Evolutionary conservation across 2,113 vertebrate genomes (phyloP).

Genomic region (Tachuris rubrigastra): DNA sequence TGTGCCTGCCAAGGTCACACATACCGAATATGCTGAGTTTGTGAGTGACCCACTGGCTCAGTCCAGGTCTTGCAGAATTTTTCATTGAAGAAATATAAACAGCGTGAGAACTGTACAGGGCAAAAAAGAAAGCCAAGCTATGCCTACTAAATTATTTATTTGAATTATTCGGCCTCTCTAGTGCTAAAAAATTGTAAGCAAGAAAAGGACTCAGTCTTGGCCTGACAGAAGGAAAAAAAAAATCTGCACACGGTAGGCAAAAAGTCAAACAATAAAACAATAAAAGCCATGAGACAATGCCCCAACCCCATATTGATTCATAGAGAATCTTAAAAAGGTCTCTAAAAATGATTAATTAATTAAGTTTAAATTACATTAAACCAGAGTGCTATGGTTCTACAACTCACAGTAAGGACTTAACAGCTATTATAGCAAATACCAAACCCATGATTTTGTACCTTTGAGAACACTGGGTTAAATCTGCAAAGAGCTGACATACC

Average conservation of each 20-base stretch:
- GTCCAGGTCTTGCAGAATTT: neutral
- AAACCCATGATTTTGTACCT: neutral
- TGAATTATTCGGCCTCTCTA: neutral
- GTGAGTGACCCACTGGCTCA: neutral
- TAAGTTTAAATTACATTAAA: neutral
- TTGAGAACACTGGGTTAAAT: neutral
- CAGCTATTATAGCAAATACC: neutral
- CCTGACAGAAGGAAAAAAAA: neutral
- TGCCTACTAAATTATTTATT: constrained; percentile 17
- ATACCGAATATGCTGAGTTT: neutral
- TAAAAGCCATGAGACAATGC: neutral
- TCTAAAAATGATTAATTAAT: neutral
- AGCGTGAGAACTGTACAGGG: neutral
- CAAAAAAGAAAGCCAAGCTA: constrained; percentile 18
- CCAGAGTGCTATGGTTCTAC: neutral
- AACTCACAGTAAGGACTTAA: neutral
- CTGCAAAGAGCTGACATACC: neutral
- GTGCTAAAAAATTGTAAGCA: neutral
- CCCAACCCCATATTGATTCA: neutral
- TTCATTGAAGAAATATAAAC: constrained; percentile 19
- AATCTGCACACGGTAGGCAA: neutral
- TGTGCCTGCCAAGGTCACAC: neutral
- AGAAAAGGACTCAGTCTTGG: neutral
- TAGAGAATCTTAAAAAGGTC: neutral
- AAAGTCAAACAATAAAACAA: neutral